Base-by-base conservation (phyloP, 2,888 invertebrate species). In the Drosophila helvetica region DNA sequence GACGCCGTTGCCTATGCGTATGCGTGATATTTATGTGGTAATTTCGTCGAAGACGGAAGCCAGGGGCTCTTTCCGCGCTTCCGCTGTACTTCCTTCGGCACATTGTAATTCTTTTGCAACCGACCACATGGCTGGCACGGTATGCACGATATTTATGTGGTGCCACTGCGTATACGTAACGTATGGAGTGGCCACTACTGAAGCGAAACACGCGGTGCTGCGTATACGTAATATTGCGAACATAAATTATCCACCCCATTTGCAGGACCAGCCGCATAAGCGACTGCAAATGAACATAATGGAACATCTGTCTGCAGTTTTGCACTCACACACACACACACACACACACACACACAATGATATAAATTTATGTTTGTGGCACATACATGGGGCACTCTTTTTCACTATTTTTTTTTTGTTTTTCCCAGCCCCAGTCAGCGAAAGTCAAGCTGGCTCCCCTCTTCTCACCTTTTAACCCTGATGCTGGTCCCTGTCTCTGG, bases 391-490 rank as follows among this genome's bases (percentile, higher is more conserved):
- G 74, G 33, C 38, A 38, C 38, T 38, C 6, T 38, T 38, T 74
- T 17, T 19, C 27, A 61, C 15, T 42, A 18, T 51, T 47, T 53
- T 48, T 57, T 48, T 45, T 18, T 19, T 46, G 38, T 15, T 46
- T 30, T 56, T 46, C n/a, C 10, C 30, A 56, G 66, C 48, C 52
- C 46, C 66, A 56, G n/a, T 57, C 66, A 74, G 66, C 57, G 47
- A 54, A 79, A 77, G 88, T 85, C 83, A 87, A 87, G 78, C 68
- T 73, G 59, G 12, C 54, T 43, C 51, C 52, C 48, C 53, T 48
- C 50, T 50, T 50, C 18, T 63, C 51, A 69, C 69, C 69, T 69
- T 69, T 57, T 69, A 73, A 45, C 64, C 64, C 64, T 54, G 63
- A 53, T 59, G 70, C 68, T 45, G 65, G 22, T 22, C 22, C 5